phyloP scores from a whole-genome alignment of 2,888 invertebrate genomes.

The Andrena hattorfiana region DNA sequence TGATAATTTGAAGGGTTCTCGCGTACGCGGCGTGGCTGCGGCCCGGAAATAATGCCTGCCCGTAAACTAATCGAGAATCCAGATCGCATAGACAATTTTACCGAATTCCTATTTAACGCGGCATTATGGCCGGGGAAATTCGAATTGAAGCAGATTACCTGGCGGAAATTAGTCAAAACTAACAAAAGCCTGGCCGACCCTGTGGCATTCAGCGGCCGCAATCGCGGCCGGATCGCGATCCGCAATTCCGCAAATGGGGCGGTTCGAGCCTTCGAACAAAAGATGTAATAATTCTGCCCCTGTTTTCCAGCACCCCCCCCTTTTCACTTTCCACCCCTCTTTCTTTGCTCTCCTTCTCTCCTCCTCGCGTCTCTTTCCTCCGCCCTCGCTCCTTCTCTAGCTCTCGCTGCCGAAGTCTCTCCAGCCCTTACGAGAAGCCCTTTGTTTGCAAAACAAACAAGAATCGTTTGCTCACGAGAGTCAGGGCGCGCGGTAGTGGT shows the following conservation, averaged over 20 bases:
- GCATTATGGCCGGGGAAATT: slow-evolving; percentile 60
- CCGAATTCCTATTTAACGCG: slow-evolving; percentile 53
- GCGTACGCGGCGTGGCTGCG: neutral
- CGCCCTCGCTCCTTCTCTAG: slow-evolving; percentile 42
- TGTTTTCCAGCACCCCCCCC: slow-evolving; percentile 72
- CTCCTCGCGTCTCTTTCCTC: slow-evolving; percentile 47
- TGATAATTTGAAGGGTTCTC: neutral
- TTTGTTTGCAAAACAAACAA: slow-evolving; percentile 85
- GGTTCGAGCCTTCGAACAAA: slow-evolving; percentile 83
- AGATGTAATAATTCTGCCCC: slow-evolving; percentile 84
- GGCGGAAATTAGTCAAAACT: slow-evolving; percentile 82
- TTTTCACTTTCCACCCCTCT: slow-evolving; percentile 58
- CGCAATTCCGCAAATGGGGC: slow-evolving; percentile 84
- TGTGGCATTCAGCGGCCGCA: slow-evolving; percentile 77
- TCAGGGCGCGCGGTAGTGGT: slow-evolving; percentile 61
- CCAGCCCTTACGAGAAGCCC: slow-evolving; percentile 72
- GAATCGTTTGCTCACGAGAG: slow-evolving; percentile 82
- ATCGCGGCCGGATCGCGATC: slow-evolving; percentile 83
- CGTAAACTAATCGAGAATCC: slow-evolving; percentile 49
- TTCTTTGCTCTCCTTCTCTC: slow-evolving; percentile 36
- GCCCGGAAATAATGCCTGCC: neutral
- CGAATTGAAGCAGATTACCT: slow-evolving; percentile 79
- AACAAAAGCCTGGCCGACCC: slow-evolving; percentile 79
- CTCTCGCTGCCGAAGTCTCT: slow-evolving; percentile 63
- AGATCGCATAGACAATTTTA: slow-evolving; percentile 53